These are phyloP conservation scores for Callospermophilus lateralis DNA, from an alignment of 2,113 vertebrate species.

Conservation along the genomic window DNA sequence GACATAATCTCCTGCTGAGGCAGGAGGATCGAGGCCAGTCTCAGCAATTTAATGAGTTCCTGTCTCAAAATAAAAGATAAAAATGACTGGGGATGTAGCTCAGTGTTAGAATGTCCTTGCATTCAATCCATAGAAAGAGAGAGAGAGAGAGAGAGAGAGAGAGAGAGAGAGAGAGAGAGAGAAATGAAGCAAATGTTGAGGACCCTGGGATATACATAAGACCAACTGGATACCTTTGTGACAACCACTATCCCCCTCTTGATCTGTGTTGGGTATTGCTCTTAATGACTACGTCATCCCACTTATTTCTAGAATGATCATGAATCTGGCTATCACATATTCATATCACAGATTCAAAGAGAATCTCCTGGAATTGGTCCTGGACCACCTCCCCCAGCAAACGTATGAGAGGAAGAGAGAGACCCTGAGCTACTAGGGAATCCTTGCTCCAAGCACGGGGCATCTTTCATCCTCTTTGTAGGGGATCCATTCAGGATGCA, in stretches of 20 bases:
- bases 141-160: too few relatives aligned
- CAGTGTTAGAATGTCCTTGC: too few relatives aligned
- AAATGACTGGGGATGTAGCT: too few relatives aligned
- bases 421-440: not conserved
- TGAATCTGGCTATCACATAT: not conserved
- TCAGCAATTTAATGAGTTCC: too few relatives aligned
- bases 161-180: too few relatives aligned
- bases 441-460: not conserved
- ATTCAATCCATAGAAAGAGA: too few relatives aligned
- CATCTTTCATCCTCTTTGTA: too few relatives aligned
- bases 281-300: not conserved
- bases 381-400: not conserved
- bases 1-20: too few relatives aligned
- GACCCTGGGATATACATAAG: not conserved
- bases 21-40: too few relatives aligned
- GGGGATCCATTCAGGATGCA: too few relatives aligned
- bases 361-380: not conserved
- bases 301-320: not conserved
- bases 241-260: not conserved
- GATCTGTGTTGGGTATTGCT: not conserved
- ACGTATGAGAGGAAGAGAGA: not conserved
- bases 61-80: too few relatives aligned
- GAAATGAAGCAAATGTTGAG: not conserved
- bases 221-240: not conserved
- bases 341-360: too few relatives aligned